Evolutionary conservation across 2,113 vertebrate species (phyloP), one percentile per base, ranked within the genome.

Genomic region (Podarcis cretensis): DNA sequence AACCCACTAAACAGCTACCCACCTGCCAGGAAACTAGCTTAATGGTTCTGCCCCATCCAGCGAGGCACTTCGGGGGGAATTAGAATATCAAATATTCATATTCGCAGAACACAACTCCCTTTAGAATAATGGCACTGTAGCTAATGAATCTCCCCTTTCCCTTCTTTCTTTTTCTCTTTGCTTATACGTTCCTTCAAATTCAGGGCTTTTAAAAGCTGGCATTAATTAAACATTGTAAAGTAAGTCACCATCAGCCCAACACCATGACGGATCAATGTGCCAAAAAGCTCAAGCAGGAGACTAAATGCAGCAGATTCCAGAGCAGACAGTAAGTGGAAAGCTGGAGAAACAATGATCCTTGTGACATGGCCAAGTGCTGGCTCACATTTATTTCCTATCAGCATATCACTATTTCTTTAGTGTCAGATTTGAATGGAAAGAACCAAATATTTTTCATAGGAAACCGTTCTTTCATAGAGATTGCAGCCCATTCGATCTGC

Each of bases 311-410:
- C 25, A 20, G 25, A 87, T 87, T 87, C 78, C 0, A 90, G 21
- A 87, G 30, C 32, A 81, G 40, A 71, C 2, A 83, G 30, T 86
- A 86, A 88, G 25, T 86, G 54, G 65, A 91, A 92, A 89, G 1
- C 13, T 84, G 32, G 80, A 68, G 54, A 89, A 92, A 87, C 65
- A 69, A 48, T 65, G 2, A 83, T 89, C 73, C 27, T 77, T 77
- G 30, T 79, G 37, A 79, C 6, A 9, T 81, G 86, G 79, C 30
- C 54, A 89, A 78, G 9, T 48, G 73, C 20, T 10, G 37, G 23
- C 6, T 73, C 30, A 90, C 73, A 85, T 12, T 43, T 8, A 1
- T 85, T 85, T 83, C 81, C 66, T 88, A 35, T 12, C 30, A 12
- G 13, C 10, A 13, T 7, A 40, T 86, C 21, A 87, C 78, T 87